Base-by-base conservation (phyloP, 2,113 vertebrate genomes). In the Dipodomys spectabilis region DNA sequence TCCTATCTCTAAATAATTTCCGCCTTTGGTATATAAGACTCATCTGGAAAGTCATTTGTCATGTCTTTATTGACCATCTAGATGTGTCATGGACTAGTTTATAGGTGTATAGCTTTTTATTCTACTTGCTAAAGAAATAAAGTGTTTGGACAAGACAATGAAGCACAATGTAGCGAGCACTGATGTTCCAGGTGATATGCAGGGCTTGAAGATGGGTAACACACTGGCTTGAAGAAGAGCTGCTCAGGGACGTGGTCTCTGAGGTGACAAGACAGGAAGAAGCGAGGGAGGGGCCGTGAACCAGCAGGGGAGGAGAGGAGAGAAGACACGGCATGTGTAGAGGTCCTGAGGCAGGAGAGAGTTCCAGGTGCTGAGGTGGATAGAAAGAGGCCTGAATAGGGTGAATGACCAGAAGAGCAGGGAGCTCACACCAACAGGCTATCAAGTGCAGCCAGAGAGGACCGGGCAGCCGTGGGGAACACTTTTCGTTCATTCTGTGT, bases 1-100 rank as follows among this genome's bases (percentile, higher is more conserved):
- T 79, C 11, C 19, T 67, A 77, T 91, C 60, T 83, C 74, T 85
- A 18, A 75, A 72, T 3, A 75, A 73, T 84, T 94, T 82, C 35
- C 65, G 28, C 20, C 44, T 82, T 85, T 7, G 4, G 32, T 82
- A 4, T 35, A 13, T 44, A 80, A 6, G 13, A 28, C 27, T 74
- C 62, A 13, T 10, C 16, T 0, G 9, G 49, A 82, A 23, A 85
- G 22, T 86, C 19, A 71, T 27, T 82, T 27, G 91, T 39, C 8
- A 45, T 7, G 1, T 35, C 23, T 60, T 73, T 85, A 39, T 64
- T 60, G 44, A 92, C 23, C 13, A 90, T 35, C n/a, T 94, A 85
- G 23, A 68, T 81, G 27, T 28, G 9, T 8, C 18, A 72, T 32
- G 15, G 49, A 35, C 27, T 79, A 1, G 15, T 90, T 16, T 49